phyloP scores from a whole-genome alignment of 2,113 vertebrate species.

The Aptenodytes patagonicus region DNA sequence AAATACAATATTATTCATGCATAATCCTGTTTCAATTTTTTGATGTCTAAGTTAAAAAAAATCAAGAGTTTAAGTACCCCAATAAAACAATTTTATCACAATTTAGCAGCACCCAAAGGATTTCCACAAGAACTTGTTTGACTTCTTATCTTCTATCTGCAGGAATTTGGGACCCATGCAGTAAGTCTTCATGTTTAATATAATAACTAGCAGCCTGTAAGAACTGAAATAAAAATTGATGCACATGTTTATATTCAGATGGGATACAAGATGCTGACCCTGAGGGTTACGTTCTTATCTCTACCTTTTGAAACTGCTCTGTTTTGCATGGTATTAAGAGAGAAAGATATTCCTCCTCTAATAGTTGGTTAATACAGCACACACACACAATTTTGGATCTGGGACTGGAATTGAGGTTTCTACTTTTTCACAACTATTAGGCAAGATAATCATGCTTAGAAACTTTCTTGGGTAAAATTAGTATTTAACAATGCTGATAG shows the following conservation, averaged over 20 bases:
- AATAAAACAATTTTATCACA: background rate
- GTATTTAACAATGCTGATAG: background rate
- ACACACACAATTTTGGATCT: background rate
- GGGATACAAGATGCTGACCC: background rate
- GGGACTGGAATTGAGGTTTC: background rate
- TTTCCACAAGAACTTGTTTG: background rate
- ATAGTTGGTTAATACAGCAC: background rate
- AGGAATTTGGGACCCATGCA: background rate
- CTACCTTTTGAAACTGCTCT: background rate
- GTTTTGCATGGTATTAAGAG: background rate
- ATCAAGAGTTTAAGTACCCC: background rate
- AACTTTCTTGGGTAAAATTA: background rate
- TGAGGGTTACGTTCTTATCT: background rate
- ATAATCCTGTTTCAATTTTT: background rate
- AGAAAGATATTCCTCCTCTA: background rate
- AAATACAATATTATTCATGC: background rate
- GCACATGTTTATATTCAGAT: background rate
- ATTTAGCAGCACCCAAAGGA: background rate
- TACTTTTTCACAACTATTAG: background rate
- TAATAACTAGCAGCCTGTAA: background rate
- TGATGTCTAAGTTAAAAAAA: background rate
- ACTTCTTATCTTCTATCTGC: background rate
- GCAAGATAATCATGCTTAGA: background rate
- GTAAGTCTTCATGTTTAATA: background rate
- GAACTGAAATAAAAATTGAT: background rate